These are phyloP conservation scores for Amiota minor DNA, from an alignment of 2,888 invertebrate genomes.

Conservation along the genomic window DNA sequence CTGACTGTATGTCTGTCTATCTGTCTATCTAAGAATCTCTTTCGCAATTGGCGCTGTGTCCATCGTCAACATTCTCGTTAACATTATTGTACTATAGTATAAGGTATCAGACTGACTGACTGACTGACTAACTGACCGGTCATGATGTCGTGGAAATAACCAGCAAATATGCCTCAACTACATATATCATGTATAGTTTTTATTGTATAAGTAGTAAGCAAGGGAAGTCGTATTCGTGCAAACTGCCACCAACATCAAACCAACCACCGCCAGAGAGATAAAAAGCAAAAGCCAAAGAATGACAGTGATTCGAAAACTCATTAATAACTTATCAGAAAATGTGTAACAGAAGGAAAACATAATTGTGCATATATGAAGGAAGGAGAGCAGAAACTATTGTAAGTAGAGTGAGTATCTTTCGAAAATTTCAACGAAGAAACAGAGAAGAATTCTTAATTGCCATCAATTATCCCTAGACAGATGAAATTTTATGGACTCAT, in stretches of 20 bases:
- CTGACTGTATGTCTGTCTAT: too few relatives aligned
- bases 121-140: conserved; percentile 49
- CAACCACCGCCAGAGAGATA: conserved; percentile 32
- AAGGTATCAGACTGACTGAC: too few relatives aligned
- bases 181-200: too few relatives aligned
- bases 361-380: background rate
- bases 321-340: conserved; percentile 29
- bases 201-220: too few relatives aligned
- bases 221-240: too few relatives aligned
- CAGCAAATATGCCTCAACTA: background rate
- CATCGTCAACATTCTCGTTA: background rate
- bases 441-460: too few relatives aligned
- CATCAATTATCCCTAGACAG: too few relatives aligned
- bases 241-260: too few relatives aligned
- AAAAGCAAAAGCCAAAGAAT: conserved; percentile 44
- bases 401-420: too few relatives aligned
- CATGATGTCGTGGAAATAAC: conserved; percentile 49
- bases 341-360: background rate
- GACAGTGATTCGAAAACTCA: conserved; percentile 19
- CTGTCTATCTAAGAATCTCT: conserved; percentile 4
- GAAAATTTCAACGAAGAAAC: too few relatives aligned
- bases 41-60: conserved; percentile 52
- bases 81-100: background rate
- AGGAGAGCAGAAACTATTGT: too few relatives aligned
- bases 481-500: too few relatives aligned